A percentile compares a stretch with the other conserved stretches of the same genome.
Evolutionary conservation across 2,888 invertebrate species (phyloP).

Genomic region (Parnassius apollo): DNA sequence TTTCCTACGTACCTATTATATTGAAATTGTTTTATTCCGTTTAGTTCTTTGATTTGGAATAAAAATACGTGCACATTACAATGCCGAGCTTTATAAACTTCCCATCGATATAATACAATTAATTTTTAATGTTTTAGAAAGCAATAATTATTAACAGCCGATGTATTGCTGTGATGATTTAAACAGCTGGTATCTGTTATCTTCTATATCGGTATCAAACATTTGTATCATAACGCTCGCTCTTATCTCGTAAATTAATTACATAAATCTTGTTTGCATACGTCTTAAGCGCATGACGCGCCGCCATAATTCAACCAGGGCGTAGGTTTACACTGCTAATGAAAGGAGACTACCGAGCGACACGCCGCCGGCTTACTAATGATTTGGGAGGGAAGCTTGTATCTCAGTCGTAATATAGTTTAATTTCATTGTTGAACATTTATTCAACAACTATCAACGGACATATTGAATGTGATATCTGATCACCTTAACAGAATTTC

Average conservation of each 20-base stretch:
- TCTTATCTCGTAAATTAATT: slow-evolving; percentile 81
- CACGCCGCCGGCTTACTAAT: slow-evolving; percentile 29
- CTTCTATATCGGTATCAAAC: slow-evolving; percentile 45
- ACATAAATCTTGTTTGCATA: slow-evolving; percentile 81
- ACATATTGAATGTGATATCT: no score
- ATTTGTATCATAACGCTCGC: slow-evolving; percentile 64
- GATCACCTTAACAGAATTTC: no score
- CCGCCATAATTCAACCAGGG: slow-evolving; percentile 73
- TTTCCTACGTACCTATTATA: no score
- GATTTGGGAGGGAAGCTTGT: slow-evolving; percentile 25
- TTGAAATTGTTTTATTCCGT: no score
- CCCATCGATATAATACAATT: background rate
- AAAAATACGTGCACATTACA: no score
- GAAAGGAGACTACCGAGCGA: slow-evolving; percentile 59
- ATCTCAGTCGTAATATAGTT: slow-evolving; percentile 29
- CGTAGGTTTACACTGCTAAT: slow-evolving; percentile 73
- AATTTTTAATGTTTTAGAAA: slow-evolving; percentile 2
- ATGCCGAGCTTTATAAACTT: background rate
- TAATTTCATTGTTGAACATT: no score
- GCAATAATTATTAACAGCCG: slow-evolving; percentile 2
- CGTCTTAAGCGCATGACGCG: slow-evolving; percentile 79
- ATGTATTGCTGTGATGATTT: slow-evolving; percentile 9
- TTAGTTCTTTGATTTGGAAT: no score
- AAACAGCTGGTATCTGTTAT: slow-evolving; percentile 51
- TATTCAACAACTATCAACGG: no score